Evolutionary conservation across 2,888 invertebrate genomes (phyloP), one percentile per base, ranked within the genome.

Genomic region (Calliopum simillimum): DNA sequence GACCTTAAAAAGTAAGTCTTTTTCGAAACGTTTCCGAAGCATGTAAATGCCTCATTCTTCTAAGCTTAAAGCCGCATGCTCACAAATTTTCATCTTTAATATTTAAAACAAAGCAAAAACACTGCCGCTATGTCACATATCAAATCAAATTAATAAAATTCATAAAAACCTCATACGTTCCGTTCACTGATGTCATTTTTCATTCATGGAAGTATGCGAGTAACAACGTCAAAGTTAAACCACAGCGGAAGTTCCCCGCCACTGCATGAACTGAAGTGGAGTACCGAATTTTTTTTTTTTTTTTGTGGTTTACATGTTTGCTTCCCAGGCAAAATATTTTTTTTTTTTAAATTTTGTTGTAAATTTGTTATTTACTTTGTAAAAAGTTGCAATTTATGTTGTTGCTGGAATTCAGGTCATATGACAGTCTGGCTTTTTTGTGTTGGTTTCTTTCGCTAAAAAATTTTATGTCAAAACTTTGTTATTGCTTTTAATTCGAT

Each of bases 101-200:
- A n/a, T n/a, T n/a, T n/a, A n/a, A n/a, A n/a, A n/a, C n/a, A n/a
- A 33, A 33, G 1, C 33, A 6, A 33, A 4, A 6, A 2, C 33
- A 2, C 33, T 33, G 5, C 33, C 8, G 5, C 8, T 8, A 33
- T 33, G 33, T 33, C 33, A n/a, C n/a, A 33, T 33, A 33, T 6
- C 33, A 33, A 33, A 33, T 33, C 33, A 33, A 53, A 53, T 53
- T 23, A 19, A 23, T 11, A 53, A 53, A 19, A 14, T 53, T 12
- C 53, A 21, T 53, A 13, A 11, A 53, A 12, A 12, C 6, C 21
- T 23, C 33, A 8, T 53, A 14, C 6, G 51, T 49, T n/a, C n/a
- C 49, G 16, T 53, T 53, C 21, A 21, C 53, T 53, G 46, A 46
- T 23, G 61, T 61, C 61, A 61, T 61, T 46, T 61, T 61, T 61